Evolutionary conservation across 2,888 invertebrate genomes (phyloP).

Genomic region (Linyphia triangularis): DNA sequence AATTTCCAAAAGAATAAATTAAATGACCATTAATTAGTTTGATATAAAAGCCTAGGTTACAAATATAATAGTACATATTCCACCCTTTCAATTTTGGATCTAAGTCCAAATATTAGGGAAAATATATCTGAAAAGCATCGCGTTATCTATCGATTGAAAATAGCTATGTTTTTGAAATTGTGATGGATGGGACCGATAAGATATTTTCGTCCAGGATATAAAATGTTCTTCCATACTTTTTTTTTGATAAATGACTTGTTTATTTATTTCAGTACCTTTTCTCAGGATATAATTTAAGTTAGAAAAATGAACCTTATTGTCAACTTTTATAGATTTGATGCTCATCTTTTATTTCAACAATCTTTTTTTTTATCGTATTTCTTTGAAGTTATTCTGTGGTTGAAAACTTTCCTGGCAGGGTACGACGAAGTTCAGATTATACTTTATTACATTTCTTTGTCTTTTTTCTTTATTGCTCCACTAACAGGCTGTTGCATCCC

Average conservation of each 20-base stretch:
- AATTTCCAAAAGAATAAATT: too few relatives aligned
- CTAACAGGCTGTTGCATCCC: constrained; percentile 70
- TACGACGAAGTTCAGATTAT: constrained; percentile 21
- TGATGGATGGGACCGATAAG: constrained; percentile 5
- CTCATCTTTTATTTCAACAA: constrained; percentile 8
- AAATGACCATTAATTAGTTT: too few relatives aligned
- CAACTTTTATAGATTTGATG: not conserved
- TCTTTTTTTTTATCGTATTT: not conserved
- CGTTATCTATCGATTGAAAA: constrained; percentile 13
- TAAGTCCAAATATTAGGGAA: not conserved
- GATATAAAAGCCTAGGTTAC: too few relatives aligned
- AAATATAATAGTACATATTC: too few relatives aligned
- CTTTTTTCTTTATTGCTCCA: constrained; percentile 59
- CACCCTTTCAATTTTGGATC: too few relatives aligned
- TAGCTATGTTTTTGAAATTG: not conserved
- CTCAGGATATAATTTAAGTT: not conserved
- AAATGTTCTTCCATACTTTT: constrained; percentile 14
- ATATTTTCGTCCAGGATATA: constrained; percentile 7
- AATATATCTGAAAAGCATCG: not conserved
- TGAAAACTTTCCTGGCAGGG: constrained; percentile 69
- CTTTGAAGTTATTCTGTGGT: not conserved
- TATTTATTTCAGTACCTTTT: constrained; percentile 13
- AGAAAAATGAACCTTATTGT: not conserved
- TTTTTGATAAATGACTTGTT: constrained; percentile 15
- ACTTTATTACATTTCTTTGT: constrained; percentile 60